These are phyloP conservation scores for Apeltes quadracus DNA, from an alignment of 2,113 vertebrate species.

Conservation along the genomic window DNA sequence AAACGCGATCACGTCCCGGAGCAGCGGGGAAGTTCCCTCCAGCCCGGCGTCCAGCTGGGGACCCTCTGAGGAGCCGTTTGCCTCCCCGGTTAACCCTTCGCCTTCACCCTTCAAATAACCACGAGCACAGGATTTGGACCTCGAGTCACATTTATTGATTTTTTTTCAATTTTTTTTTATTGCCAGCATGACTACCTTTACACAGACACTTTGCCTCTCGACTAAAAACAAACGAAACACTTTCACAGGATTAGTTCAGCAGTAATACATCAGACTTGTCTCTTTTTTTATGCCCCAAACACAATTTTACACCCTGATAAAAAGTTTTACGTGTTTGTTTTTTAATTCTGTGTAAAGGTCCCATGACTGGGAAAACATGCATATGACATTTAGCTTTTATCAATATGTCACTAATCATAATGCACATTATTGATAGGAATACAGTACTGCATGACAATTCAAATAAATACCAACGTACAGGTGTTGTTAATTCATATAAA, in stretches of 20 bases:
- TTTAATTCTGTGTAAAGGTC: conserved; percentile 91
- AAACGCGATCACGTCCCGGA: conserved; percentile 73
- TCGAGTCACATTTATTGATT: conserved; percentile 89
- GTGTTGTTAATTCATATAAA: conserved; percentile 90
- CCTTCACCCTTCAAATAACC: conserved; percentile 43
- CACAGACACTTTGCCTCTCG: conserved; percentile 83
- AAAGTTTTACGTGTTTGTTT: conserved; percentile 74
- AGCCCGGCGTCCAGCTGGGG: conserved; percentile 59
- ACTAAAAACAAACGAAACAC: conserved; percentile 79
- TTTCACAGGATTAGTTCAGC: conserved; percentile 78
- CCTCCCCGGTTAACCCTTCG: conserved; percentile 60
- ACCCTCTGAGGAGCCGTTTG: conserved; percentile 44
- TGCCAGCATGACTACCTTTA: conserved; percentile 91
- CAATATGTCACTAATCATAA: conserved; percentile 92
- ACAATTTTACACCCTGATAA: conserved; percentile 41
- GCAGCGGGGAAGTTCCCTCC: conserved; percentile 73
- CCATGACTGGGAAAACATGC: conserved; percentile 94
- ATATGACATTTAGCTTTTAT: conserved; percentile 91
- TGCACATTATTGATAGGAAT: conserved; percentile 93
- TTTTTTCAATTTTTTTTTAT: conserved; percentile 66
- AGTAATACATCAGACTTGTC: conserved; percentile 73
- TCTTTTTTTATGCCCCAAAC: conserved; percentile 19
- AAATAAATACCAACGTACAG: conserved; percentile 99
- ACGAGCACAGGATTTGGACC: conserved; percentile 45
- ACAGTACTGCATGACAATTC: conserved; percentile 95